A percentile compares a stretch with the other conserved stretches of the same genome.
These are phyloP conservation scores for Sarotherodon lohbergeri DNA, from an alignment of 2,113 vertebrate genomes.

Conservation along the genomic window DNA sequence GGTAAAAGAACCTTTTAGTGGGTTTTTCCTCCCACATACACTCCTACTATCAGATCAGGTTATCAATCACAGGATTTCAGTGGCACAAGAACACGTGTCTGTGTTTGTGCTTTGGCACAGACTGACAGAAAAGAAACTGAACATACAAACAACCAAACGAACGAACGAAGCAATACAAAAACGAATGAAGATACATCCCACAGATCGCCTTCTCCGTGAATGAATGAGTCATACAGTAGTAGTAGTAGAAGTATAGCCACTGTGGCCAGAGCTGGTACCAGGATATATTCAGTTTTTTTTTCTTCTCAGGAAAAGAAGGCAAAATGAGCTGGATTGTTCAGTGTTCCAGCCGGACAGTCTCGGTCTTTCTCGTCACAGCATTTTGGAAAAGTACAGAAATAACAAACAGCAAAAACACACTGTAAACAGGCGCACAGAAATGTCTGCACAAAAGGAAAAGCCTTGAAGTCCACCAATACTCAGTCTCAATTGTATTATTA, in stretches of 20 bases:
- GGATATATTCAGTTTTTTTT: slow-evolving; percentile 75
- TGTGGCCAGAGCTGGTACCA: slow-evolving; percentile 84
- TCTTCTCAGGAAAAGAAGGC: slow-evolving; percentile 89
- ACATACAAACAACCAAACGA: slow-evolving; percentile 44
- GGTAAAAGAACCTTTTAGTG: slow-evolving; percentile 4
- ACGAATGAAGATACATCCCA: slow-evolving; percentile 81
- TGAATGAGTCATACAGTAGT: slow-evolving; percentile 67
- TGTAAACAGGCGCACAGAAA: slow-evolving; percentile 88
- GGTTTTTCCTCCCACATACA: background rate
- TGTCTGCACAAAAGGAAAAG: slow-evolving; percentile 66
- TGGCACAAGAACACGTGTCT: slow-evolving; percentile 62
- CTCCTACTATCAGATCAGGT: slow-evolving; percentile 18
- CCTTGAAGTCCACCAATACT: slow-evolving; percentile 8
- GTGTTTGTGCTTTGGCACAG: slow-evolving; percentile 79
- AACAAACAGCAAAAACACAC: slow-evolving; percentile 86
- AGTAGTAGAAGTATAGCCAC: slow-evolving; percentile 70
- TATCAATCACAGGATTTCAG: slow-evolving; percentile 58
- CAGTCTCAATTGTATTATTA: background rate
- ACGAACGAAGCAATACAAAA: slow-evolving; percentile 52
- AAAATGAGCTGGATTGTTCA: slow-evolving; percentile 82
- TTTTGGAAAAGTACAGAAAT: slow-evolving; percentile 80
- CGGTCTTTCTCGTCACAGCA: slow-evolving; percentile 85
- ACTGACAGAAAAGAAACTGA: slow-evolving; percentile 76
- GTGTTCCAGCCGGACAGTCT: slow-evolving; percentile 83
- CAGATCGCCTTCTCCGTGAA: slow-evolving; percentile 74